These are phyloP conservation scores for Drosophila falleni DNA, from an alignment of 2,888 invertebrate genomes.

Conservation along the genomic window DNA sequence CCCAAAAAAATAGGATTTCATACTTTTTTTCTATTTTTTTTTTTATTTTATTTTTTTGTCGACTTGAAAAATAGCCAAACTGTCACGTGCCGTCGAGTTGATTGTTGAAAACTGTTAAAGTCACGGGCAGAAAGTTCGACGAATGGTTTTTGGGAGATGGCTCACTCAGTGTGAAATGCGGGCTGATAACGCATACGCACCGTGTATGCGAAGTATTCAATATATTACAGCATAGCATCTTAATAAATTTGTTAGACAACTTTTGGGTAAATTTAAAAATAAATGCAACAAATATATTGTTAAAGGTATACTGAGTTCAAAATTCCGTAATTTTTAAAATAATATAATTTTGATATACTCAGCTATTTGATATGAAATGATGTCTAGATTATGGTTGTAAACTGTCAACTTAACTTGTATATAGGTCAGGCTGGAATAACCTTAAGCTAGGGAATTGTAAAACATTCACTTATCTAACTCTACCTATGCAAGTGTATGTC, in stretches of 20 bases:
- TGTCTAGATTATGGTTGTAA: not conserved
- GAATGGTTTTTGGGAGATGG: not conserved
- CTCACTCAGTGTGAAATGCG: constrained; percentile 14
- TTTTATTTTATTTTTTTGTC: constrained; percentile 27
- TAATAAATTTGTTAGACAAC: constrained; percentile 61
- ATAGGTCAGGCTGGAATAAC: not conserved
- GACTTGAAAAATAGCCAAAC: constrained; percentile 69
- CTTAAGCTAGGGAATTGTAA: not conserved
- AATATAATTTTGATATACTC: not conserved
- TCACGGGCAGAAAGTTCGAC: constrained; percentile 11
- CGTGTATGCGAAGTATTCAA: constrained; percentile 17
- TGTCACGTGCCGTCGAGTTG: constrained; percentile 67
- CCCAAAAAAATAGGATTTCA: constrained; percentile 68
- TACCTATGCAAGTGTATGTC: constrained; percentile 5
- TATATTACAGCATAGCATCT: constrained; percentile 37
- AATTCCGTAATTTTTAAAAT: not conserved
- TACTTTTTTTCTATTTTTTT: constrained; percentile 28
- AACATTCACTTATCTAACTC: not conserved
- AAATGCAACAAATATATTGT: constrained; percentile 2
- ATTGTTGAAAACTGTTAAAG: constrained; percentile 52
- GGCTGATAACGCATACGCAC: constrained; percentile 65
- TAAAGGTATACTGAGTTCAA: not conserved
- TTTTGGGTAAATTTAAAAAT: constrained; percentile 10
- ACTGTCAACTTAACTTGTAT: constrained; percentile 1
- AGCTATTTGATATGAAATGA: constrained; percentile 6